Percentiles rank a stretch among this genome's conserved stretches.
Evolutionary conservation across 2,888 invertebrate species (phyloP).

Genomic region (Xylota segnis): DNA sequence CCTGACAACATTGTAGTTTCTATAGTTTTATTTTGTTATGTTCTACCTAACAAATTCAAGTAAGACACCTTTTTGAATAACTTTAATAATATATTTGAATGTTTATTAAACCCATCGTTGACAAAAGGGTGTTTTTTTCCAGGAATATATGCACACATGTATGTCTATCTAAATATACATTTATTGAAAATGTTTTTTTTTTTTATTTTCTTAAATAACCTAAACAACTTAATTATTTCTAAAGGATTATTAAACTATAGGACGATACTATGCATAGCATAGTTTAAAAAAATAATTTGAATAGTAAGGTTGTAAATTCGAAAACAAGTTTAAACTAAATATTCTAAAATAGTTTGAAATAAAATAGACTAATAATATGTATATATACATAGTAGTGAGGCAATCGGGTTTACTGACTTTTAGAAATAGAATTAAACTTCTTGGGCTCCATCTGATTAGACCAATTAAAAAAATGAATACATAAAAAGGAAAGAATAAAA

Average conservation of each 20-base stretch:
- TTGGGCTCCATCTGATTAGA: too few relatives aligned
- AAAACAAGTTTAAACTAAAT: background rate
- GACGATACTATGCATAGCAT: background rate
- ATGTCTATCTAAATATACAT: too few relatives aligned
- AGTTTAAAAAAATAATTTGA: background rate
- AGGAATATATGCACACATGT: too few relatives aligned
- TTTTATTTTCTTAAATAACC: background rate
- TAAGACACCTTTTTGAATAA: background rate
- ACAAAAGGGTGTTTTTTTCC: too few relatives aligned
- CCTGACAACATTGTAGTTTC: background rate
- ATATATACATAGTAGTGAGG: too few relatives aligned
- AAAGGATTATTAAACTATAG: background rate
- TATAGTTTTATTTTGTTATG: background rate
- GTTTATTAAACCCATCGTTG: too few relatives aligned
- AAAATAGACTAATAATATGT: conserved; percentile 1
- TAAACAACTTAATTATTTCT: background rate
- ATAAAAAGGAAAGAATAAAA: too few relatives aligned
- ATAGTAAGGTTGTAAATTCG: background rate
- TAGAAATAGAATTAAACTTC: too few relatives aligned
- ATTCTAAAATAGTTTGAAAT: background rate
- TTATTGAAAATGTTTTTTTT: too few relatives aligned
- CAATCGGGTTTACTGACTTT: background rate
- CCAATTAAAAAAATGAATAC: too few relatives aligned
- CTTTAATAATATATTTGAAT: too few relatives aligned
- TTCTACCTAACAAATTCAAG: background rate